Evolutionary conservation across 2,888 invertebrate genomes (phyloP), one percentile per base, ranked within the genome.

Genomic region (Napeogenes sylphis): DNA sequence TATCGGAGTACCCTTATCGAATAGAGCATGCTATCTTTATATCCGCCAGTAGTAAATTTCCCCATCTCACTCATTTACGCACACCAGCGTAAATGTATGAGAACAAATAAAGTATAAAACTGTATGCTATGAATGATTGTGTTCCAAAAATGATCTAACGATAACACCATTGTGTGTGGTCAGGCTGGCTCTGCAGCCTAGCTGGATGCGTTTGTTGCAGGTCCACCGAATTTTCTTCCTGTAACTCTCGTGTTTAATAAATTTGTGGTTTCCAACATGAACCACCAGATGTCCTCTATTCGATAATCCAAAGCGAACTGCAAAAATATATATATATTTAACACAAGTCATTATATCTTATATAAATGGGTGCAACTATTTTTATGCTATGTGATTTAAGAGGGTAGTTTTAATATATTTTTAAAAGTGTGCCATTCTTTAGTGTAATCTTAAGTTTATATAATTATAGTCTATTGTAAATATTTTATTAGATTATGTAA

Each of bases 241-340:
- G 71, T 90, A 89, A 53, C 77, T 74, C 66, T 90, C 90, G 67
- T 90, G 90, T 64, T 88, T 90, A 63, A 88, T 84, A 70, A 90
- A 90, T 69, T 82, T 87, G 73, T 86, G 80, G 0, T 73, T 72
- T 0, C 79, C 82, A 0, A 89, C 79, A 71, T 83, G 79, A 1
- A 90, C 78, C 4, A 87, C 85, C 38, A 80, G 73, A 61, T 83
- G 81, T 0, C 90, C 90, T 4, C 90, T 82, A 54, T 80, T 84
- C 0, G 90, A 90, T 10, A 82, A 67, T 2, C 87, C 88, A 74
- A 83, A 89, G 46, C 76, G 75, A 42, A 85, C 90, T 88, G 84
- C 32, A 87, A 82, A 63, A 33, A 63, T 58, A 63, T 60, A 64
- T 55, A 53, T 8, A 5, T 59, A 32, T 21, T 60, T 67, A 59